phyloP scores from a whole-genome alignment of 2,113 vertebrate genomes.

The Bos javanicus region DNA sequence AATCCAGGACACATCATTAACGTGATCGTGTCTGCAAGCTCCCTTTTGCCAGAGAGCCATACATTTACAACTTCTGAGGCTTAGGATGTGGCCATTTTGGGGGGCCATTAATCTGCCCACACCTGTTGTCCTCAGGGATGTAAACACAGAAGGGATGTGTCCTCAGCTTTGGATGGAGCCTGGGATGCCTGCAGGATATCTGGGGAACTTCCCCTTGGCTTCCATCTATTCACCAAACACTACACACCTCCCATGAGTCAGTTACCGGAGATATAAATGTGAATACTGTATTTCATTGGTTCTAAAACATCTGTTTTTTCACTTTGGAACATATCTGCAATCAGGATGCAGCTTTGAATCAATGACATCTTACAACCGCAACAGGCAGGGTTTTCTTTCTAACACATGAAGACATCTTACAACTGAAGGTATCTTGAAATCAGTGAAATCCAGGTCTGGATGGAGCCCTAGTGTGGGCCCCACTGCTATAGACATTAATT shows the following conservation, averaged over 20 bases:
- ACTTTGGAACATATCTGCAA: background rate
- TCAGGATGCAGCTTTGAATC: background rate
- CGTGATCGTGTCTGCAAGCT: background rate
- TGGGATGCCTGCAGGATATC: background rate
- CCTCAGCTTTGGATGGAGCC: background rate
- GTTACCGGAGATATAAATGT: background rate
- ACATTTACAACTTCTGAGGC: background rate
- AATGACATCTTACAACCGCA: background rate
- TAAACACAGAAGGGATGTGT: background rate
- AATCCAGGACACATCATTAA: background rate
- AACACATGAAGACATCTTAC: background rate
- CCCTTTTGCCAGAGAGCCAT: background rate
- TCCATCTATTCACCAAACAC: background rate
- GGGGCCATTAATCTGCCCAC: background rate
- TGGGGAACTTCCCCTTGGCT: background rate
- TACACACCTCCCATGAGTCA: background rate
- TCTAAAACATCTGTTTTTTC: background rate
- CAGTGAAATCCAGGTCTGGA: background rate
- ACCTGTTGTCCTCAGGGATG: background rate
- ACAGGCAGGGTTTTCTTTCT: background rate
- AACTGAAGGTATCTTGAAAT: background rate
- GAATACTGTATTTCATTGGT: background rate
- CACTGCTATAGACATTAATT: background rate
- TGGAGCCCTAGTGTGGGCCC: background rate
- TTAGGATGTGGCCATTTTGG: background rate